Evolutionary conservation across 1,140 invertebrate genomes (phyloP).

Genomic region (Aricia agestis): DNA sequence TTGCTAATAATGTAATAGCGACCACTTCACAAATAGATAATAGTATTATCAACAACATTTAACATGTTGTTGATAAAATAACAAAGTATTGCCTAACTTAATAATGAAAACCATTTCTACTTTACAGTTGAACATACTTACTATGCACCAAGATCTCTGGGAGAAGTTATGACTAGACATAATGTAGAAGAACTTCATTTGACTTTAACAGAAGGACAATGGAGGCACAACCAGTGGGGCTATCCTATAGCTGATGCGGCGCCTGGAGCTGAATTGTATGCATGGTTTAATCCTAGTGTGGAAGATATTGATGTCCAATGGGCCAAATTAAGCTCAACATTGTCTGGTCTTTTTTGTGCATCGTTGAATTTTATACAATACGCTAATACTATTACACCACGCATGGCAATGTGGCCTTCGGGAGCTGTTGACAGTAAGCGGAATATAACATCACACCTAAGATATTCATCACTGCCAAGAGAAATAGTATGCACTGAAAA

Average conservation of each 20-base stretch:
- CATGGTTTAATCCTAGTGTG: conserved; percentile 86
- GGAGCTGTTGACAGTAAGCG: conserved; percentile 78
- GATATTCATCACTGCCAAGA: conserved; percentile 92
- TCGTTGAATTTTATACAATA: conserved; percentile 96
- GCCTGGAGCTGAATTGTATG: conserved; percentile 94
- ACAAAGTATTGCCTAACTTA: neutral
- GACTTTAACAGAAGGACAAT: conserved; percentile 93
- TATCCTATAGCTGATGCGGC: conserved; percentile 91
- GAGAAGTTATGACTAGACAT: conserved; percentile 91
- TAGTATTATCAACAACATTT: neutral
- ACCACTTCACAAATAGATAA: too few relatives aligned
- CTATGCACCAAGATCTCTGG: conserved; percentile 92
- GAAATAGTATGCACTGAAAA: conserved; percentile 99
- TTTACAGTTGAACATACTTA: conserved; percentile 87
- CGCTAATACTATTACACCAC: conserved; percentile 90
- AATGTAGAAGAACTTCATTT: conserved; percentile 94
- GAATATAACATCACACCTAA: conserved; percentile 78
- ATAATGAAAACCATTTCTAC: conserved; percentile 17
- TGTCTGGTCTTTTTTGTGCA: conserved; percentile 96
- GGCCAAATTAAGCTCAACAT: conserved; percentile 90
- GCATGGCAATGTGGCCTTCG: conserved; percentile 87
- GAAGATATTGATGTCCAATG: conserved; percentile 86
- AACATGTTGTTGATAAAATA: neutral
- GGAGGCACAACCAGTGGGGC: conserved; percentile 95
- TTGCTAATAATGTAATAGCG: too few relatives aligned